These are phyloP conservation scores for Aurelia coerulea DNA, from an alignment of 30 jellyfish, hydroid and myxozoan genomes.

Conservation along the genomic window DNA sequence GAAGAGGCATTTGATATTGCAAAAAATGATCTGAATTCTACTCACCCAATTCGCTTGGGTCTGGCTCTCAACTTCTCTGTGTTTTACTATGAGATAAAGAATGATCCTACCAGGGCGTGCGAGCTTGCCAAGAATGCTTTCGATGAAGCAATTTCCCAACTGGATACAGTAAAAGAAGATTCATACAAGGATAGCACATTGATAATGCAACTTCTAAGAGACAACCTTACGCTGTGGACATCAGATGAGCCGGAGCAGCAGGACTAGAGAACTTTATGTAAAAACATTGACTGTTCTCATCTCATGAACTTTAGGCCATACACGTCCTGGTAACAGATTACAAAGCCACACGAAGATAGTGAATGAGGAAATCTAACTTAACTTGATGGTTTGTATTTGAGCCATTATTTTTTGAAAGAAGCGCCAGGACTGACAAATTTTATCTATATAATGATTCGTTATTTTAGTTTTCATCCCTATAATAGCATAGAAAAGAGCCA, in stretches of 20 bases:
- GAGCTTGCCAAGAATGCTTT: slow-evolving; percentile 96
- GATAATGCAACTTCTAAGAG: slow-evolving; percentile 98
- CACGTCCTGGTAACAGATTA: slow-evolving; percentile 35
- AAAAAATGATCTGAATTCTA: slow-evolving; percentile 48
- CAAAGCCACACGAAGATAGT: slow-evolving; percentile 17
- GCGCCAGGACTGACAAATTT: not conserved
- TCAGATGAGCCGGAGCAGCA: slow-evolving; percentile 78
- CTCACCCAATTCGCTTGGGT: slow-evolving; percentile 98
- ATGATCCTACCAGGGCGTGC: slow-evolving; percentile 90
- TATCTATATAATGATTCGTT: not conserved
- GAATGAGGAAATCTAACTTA: slow-evolving; percentile 10
- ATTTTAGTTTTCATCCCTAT: not conserved
- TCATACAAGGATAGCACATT: slow-evolving; percentile 98
- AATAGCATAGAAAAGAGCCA: too few relatives aligned
- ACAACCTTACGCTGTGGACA: slow-evolving; percentile 98
- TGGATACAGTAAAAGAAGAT: slow-evolving; percentile 93
- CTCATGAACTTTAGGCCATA: slow-evolving; percentile 44
- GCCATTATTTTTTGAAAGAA: not conserved
- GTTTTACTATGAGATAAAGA: slow-evolving; percentile 89
- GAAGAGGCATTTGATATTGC: slow-evolving; percentile 83
- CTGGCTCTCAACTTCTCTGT: slow-evolving; percentile 96
- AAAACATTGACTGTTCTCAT: slow-evolving; percentile 41
- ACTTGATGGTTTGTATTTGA: not conserved
- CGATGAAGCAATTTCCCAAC: slow-evolving; percentile 96
- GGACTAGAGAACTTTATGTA: slow-evolving; percentile 14